These are phyloP conservation scores for Propithecus perrieri DNA, from an alignment of 2,797 vertebrate genomes.

Conservation along the genomic window DNA sequence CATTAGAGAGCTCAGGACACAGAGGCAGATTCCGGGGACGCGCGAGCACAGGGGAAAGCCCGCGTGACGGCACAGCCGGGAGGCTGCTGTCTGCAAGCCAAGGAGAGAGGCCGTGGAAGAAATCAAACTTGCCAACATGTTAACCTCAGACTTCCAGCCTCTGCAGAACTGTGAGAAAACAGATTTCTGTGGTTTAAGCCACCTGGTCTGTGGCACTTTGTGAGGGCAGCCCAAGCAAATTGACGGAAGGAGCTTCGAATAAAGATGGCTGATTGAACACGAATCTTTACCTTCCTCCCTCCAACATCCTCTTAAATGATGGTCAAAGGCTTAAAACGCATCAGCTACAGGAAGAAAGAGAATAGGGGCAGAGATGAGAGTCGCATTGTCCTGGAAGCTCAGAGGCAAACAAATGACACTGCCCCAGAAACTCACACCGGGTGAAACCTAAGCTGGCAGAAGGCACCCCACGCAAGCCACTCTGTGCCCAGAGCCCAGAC, in stretches of 20 bases:
- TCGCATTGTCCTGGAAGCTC: neutral
- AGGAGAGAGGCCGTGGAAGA: neutral
- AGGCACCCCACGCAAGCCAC: too few relatives aligned
- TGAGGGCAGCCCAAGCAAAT: accelerated
- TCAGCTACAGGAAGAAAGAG: neutral
- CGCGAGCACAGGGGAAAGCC: neutral
- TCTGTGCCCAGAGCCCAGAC: too few relatives aligned
- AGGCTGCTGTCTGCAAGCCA: neutral
- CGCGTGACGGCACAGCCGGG: accelerated
- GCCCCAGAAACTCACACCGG: too few relatives aligned
- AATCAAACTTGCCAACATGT: neutral
- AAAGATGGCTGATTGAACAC: neutral
- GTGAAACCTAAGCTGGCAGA: neutral
- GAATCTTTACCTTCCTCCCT: neutral
- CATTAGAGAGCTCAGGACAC: neutral
- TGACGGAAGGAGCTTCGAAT: neutral
- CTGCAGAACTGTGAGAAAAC: neutral
- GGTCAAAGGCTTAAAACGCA: neutral
- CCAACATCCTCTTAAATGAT: neutral
- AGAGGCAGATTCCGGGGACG: too few relatives aligned
- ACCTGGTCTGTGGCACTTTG: accelerated
- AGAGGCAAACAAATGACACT: neutral
- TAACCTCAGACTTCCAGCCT: neutral
- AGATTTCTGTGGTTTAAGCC: neutral
- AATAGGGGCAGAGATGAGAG: neutral